Conservation (phyloP, 1,140 invertebrate species). For the Coelopa frigida region DNA sequence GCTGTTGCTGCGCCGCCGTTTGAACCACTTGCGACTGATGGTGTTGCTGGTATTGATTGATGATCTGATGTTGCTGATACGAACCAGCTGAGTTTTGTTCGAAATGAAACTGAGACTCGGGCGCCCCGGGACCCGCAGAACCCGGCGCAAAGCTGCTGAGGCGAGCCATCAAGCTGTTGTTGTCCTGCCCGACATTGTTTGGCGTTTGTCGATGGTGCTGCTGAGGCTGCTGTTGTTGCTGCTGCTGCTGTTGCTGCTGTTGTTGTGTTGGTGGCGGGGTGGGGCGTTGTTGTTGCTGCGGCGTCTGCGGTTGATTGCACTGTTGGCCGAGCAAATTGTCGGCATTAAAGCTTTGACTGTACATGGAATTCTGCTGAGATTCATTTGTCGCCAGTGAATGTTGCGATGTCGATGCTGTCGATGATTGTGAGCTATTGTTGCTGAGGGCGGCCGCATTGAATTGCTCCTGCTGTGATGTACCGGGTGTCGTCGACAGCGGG, state of each 20-base stretch:
- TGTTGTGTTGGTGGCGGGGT: slow-evolving; percentile 25
- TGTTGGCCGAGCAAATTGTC: slow-evolving; percentile 28
- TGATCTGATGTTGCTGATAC: slow-evolving; percentile 36
- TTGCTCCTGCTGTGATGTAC: slow-evolving; percentile 35
- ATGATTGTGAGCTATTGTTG: slow-evolving; percentile 41
- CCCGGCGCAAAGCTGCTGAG: slow-evolving; percentile 32
- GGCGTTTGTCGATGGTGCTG: slow-evolving; percentile 23
- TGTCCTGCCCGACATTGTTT: too few species aligned
- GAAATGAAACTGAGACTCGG: slow-evolving; percentile 37
- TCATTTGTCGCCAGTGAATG: slow-evolving; percentile 40
- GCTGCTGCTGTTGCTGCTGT: slow-evolving; percentile 4
- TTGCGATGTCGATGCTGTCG: slow-evolving; percentile 32
- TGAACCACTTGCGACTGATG: slow-evolving; percentile 22
- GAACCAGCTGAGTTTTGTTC: slow-evolving; percentile 20
- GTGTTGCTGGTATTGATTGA: slow-evolving; percentile 37
- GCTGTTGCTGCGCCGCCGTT: slow-evolving; percentile 15
- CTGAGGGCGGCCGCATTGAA: slow-evolving; percentile 40
- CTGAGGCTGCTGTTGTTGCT: slow-evolving; percentile 10
- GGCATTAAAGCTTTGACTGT: slow-evolving; percentile 40
- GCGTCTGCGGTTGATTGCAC: slow-evolving; percentile 23
- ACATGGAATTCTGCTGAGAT: slow-evolving; percentile 41
- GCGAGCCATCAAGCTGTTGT: slow-evolving; percentile 16
- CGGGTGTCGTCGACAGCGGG: slow-evolving; percentile 35
- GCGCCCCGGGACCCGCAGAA: slow-evolving; percentile 12
- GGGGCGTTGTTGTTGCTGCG: slow-evolving; percentile 27